Evolutionary conservation across 2,888 invertebrate genomes (phyloP).

Genomic region (Ceriagrion tenellum): DNA sequence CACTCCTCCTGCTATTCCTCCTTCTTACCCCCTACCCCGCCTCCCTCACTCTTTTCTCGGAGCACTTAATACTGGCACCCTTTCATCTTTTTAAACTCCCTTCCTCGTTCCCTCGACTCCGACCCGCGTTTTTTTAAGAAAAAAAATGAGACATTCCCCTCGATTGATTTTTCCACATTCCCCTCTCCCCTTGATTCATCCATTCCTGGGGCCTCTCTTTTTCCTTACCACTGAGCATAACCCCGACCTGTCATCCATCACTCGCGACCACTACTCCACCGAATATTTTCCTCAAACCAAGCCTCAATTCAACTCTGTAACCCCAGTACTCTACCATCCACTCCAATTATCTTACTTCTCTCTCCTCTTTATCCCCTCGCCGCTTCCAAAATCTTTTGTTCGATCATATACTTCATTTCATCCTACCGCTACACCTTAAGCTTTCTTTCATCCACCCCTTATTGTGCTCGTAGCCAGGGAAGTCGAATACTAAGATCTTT

Average conservation of each 20-base stretch:
- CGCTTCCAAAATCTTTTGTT: neutral
- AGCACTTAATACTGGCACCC: neutral
- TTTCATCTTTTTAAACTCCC: slow-evolving; percentile 26
- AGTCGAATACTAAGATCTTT: too few relatives aligned
- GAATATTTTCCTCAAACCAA: neutral
- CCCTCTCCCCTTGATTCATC: neutral
- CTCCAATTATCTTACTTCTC: too few relatives aligned
- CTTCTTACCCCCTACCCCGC: neutral
- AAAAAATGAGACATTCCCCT: slow-evolving; percentile 8
- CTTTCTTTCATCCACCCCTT: too few relatives aligned
- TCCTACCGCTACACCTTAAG: neutral
- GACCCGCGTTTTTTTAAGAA: neutral
- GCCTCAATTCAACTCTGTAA: neutral
- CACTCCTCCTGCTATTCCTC: neutral
- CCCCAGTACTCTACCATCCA: neutral
- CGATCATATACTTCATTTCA: neutral
- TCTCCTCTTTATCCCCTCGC: neutral
- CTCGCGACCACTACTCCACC: neutral
- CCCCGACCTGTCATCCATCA: neutral
- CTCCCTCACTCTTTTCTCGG: slow-evolving; percentile 6
- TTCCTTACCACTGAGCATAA: neutral
- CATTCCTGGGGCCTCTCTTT: neutral
- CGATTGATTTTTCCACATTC: neutral
- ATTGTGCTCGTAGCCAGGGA: too few relatives aligned
- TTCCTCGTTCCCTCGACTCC: neutral